These are phyloP conservation scores for Hapalemur alaotrensis DNA, from an alignment of 2,797 vertebrate species.

Conservation along the genomic window DNA sequence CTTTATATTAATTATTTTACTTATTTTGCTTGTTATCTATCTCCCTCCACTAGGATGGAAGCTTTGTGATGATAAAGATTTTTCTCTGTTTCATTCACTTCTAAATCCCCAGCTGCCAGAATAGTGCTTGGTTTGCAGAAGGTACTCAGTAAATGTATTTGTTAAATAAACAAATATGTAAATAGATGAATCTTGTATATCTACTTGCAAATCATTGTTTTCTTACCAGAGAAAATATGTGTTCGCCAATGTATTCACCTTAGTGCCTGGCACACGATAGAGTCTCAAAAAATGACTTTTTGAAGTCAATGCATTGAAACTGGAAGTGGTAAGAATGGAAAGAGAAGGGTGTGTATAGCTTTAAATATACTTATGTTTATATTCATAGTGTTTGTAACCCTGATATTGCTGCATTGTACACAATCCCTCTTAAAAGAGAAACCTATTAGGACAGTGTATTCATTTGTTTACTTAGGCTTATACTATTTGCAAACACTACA, in stretches of 20 bases:
- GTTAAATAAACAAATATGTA: neutral
- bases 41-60: neutral
- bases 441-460: neutral
- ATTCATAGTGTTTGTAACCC: neutral
- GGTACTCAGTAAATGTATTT: neutral
- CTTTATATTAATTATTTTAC: neutral
- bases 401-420: neutral
- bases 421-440: neutral
- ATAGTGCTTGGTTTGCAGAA: neutral
- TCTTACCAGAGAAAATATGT: neutral
- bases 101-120: neutral
- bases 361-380: neutral
- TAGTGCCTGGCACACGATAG: neutral
- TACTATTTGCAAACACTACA: neutral
- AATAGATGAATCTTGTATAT: neutral
- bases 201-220: neutral
- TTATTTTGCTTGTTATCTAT: neutral
- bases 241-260: neutral
- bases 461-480: neutral
- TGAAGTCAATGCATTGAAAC: neutral
- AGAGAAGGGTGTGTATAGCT: neutral
- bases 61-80: neutral
- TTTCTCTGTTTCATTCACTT: neutral
- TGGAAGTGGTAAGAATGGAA: neutral
- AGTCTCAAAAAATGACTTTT: neutral